Conservation (phyloP, 2,888 invertebrate species). For the Sesia bembeciformis region DNA sequence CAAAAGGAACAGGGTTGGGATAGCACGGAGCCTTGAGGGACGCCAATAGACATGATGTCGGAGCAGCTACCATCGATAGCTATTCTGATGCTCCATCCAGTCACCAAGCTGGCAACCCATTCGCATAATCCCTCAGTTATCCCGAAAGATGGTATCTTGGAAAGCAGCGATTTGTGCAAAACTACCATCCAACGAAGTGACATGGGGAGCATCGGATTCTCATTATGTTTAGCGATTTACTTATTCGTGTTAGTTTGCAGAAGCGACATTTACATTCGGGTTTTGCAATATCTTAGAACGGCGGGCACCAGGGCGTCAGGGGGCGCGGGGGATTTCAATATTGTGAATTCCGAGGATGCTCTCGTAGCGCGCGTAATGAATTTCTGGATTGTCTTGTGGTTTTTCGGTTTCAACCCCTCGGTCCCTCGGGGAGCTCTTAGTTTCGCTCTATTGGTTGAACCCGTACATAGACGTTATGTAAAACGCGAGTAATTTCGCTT, state of each 20-base stretch:
- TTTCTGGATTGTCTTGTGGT: slow-evolving; percentile 71
- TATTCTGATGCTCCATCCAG: no score
- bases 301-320: slow-evolving; percentile 13
- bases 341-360: slow-evolving; percentile 71
- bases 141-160: no score
- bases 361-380: slow-evolving; percentile 65
- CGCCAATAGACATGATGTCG: no score
- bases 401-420: slow-evolving; percentile 51
- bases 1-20: no score
- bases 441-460: slow-evolving; percentile 35
- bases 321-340: slow-evolving; percentile 56
- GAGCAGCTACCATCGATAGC: no score
- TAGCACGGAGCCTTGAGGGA: no score
- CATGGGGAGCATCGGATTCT: no score
- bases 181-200: background rate
- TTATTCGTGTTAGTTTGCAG: slow-evolving; percentile 46
- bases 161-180: no score
- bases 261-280: slow-evolving; percentile 30
- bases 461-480: slow-evolving; percentile 22
- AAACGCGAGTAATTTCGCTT: slow-evolving; percentile 18
- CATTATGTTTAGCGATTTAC: slow-evolving; percentile 9
- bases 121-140: no score
- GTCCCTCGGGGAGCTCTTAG: slow-evolving; percentile 38
- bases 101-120: no score
- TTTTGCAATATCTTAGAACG: slow-evolving; percentile 37